Percentiles rank a stretch among this genome's conserved stretches.
Evolutionary conservation across 2,888 invertebrate species (phyloP).

Genomic region (Charanyca ferruginea): DNA sequence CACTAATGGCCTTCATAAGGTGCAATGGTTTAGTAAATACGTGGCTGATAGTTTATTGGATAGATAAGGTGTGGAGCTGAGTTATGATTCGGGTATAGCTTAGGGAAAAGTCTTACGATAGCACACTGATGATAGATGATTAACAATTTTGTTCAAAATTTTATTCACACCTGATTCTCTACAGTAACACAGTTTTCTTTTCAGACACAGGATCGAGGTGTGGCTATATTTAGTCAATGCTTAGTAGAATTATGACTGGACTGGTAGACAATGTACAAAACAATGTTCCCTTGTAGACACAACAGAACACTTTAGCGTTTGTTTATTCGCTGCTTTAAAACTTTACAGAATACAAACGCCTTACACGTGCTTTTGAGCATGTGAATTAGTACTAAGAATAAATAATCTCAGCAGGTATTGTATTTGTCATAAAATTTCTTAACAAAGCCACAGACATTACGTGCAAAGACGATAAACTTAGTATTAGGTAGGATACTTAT

Average conservation of each 20-base stretch:
- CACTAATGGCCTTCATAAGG: slow-evolving; percentile 55
- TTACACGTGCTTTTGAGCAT: slow-evolving; percentile 5
- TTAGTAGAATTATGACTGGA: neutral
- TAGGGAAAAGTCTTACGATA: neutral
- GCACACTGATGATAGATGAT: neutral
- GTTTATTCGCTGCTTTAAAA: neutral
- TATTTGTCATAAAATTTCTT: slow-evolving; percentile 34
- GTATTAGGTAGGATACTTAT: slow-evolving; percentile 13
- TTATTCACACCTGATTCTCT: fast-evolving
- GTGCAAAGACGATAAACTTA: slow-evolving; percentile 8
- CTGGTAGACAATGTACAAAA: neutral
- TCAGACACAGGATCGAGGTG: neutral
- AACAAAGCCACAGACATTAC: slow-evolving; percentile 30
- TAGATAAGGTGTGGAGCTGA: slow-evolving; percentile 33
- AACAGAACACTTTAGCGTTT: neutral
- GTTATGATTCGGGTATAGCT: slow-evolving; percentile 18
- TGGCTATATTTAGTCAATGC: neutral
- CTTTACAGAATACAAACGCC: neutral
- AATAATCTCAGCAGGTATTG: slow-evolving; percentile 19
- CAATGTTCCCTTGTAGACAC: slow-evolving; percentile 5
- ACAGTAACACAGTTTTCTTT: neutral
- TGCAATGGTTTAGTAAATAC: slow-evolving; percentile 54
- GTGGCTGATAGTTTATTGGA: slow-evolving; percentile 35
- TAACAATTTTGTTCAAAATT: neutral
- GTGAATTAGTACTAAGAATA: slow-evolving; percentile 13